A percentile compares a stretch with the other conserved stretches of the same genome.
phyloP scores from a whole-genome alignment of 1,140 invertebrate species.

The Drosophila kohkoa region DNA sequence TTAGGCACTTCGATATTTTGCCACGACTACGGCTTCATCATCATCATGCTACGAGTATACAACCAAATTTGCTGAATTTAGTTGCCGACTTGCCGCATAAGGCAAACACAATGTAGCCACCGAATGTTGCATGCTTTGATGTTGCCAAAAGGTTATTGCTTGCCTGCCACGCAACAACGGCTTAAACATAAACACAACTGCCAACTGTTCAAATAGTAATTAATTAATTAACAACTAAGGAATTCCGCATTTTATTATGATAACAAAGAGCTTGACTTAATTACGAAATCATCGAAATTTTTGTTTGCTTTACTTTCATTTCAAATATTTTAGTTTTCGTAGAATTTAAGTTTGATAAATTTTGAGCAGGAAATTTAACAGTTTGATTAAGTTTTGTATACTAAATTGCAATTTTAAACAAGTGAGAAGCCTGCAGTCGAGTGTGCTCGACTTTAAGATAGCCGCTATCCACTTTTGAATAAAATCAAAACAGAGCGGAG shows the following conservation, averaged over 20 bases:
- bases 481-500: no score
- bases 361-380: no score
- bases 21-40: background rate
- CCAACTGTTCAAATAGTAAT: background rate
- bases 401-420: no score
- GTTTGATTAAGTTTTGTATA: no score
- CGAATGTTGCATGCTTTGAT: background rate
- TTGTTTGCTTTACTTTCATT: no score
- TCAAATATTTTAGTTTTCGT: no score
- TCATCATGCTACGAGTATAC: background rate
- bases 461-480: no score
- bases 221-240: background rate
- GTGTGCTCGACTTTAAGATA: no score
- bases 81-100: background rate
- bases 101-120: background rate
- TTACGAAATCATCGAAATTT: no score
- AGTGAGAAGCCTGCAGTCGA: no score
- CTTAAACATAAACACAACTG: background rate
- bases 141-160: background rate
- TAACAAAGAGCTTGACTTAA: no score
- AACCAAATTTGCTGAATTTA: background rate
- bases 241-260: background rate
- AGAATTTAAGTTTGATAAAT: no score
- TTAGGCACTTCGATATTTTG: constrained; percentile 4
- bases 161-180: background rate